Evolutionary conservation across 2,888 invertebrate species (phyloP), one percentile per base, ranked within the genome.

Genomic region (Glaucopsyche alexis): DNA sequence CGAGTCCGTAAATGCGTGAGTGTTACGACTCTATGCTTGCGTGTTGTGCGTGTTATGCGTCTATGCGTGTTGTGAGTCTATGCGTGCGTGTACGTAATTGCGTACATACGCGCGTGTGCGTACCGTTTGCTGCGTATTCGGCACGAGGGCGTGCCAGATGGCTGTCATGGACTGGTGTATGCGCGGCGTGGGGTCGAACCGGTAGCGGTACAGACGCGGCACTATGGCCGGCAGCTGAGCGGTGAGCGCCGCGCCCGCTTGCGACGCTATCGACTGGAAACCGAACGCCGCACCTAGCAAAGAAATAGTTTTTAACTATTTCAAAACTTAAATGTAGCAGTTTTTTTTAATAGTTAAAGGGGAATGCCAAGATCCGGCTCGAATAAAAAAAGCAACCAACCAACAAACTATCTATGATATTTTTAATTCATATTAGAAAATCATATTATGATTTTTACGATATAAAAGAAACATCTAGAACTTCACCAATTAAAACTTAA

Each of bases 111-210:
- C 49, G 69, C 49, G 13, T 69, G 13, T 65, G 87, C 94, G 93
- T 83, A 98, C 97, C 71, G 96, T 96, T 85, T 97, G 97, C 81
- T 96, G 96, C 5, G 97, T 96, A 82, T 97, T 97, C 16, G 95
- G 94, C 11, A 99, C 98, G 71, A 99, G 94, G 14, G 97, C 96
- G 78, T 96, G 96, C 99, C 99, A 99, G 81, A 99, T 99, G 81
- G 96, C 96, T 71, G 96, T 95, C 98, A 99, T 99, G 16, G 98
- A 97, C 84, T 96, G 95, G 87, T 98, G 98, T 79, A 98, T 96
- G 83, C 96, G 96, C 49, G 97, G 96, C 75, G 97, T 97, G 13
- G 99, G 98, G 88, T 99, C 98, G 88, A 97, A 99, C 84, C 98
- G 96, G 89, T 96, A 96, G 71, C 96, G 94, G 84, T 96, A 98